phyloP scores from a whole-genome alignment of 92 coral and sea anemone genomes.

The Pocillopora meandrina region DNA sequence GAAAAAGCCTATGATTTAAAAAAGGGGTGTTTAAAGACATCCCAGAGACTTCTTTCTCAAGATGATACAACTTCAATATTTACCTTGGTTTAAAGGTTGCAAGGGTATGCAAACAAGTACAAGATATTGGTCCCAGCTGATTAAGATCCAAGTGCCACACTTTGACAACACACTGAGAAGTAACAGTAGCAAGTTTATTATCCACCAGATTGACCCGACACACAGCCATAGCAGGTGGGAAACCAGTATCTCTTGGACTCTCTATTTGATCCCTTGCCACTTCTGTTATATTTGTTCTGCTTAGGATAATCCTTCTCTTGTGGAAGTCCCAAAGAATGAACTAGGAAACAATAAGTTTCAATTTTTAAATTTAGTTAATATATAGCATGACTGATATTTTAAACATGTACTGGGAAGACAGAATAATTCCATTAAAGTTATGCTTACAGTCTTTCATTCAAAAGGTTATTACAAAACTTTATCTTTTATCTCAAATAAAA shows the following conservation, averaged over 20 bases:
- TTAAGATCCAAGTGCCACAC: constrained; percentile 80
- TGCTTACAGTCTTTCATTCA: no score
- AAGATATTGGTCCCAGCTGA: constrained; percentile 49
- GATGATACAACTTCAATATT: background rate
- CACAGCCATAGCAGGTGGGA: constrained; percentile 57
- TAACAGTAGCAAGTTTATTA: constrained; percentile 82
- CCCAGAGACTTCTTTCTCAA: no score
- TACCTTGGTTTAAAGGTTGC: constrained; percentile 85
- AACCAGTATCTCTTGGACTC: constrained; percentile 22
- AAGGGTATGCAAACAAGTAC: constrained; percentile 76
- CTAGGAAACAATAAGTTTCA: constrained; percentile 33
- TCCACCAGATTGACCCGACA: constrained; percentile 78
- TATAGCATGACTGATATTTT: no score
- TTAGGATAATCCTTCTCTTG: constrained; percentile 52
- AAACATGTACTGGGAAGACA: no score
- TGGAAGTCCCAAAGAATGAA: constrained; percentile 83
- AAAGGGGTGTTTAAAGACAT: no score
- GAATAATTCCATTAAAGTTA: no score
- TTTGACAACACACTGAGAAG: constrained; percentile 77
- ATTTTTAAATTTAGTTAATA: no score
- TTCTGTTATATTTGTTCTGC: constrained; percentile 58
- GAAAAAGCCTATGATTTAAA: no score
- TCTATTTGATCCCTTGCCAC: constrained; percentile 18
- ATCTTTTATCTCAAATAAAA: background rate
- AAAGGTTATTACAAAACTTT: background rate